Base-by-base conservation (phyloP, 2,888 invertebrate genomes). In the Flexamia atlantica region DNA sequence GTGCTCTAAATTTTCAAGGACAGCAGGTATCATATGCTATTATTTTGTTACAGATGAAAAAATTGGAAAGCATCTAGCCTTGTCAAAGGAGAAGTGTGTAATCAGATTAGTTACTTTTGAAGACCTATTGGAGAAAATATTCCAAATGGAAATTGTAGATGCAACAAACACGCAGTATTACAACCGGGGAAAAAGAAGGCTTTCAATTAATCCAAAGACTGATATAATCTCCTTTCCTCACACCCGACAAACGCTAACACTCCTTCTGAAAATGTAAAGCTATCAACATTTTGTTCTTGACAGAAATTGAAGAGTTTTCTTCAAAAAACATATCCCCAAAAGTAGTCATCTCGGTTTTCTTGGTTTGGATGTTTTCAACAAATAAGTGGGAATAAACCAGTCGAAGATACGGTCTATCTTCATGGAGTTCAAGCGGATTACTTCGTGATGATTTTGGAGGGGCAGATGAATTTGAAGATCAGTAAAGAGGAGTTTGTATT, bases 111-210 rank as follows among this genome's bases (percentile, higher is more conserved):
- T 87, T 7, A 87, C 87, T n/a, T 81, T 87, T 40, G 87, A 87
- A 80, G 87, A 87, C 82, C 83, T 87, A 0, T 85, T 87, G 20
- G 87, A 87, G 83, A 86, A 87, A 84, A 82, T 87, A 28, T 83
- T 86, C 2, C 87, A 87, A 83, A 85, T 82, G 10, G 87, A 87
- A 82, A 87, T 87, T 9, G 79, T 84, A 14, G 87, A 87, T 82
- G 87, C 86, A 84, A 83, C 82, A 32, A 86, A 87, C 28, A 82
- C 36, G 40, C 2, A n/a, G n/a, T 36, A 17, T 12, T 40, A 74
- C 42, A 74, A 74, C 20, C 40, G 40, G n/a, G 60, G 36, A 30
- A 68, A 68, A 14, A 68, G 36, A n/a, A 68, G 23, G 32, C 28
- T 57, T 57, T 57, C 57, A 57, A 7, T 57, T 12, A 23, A 3